Evolutionary conservation across 2,797 vertebrate genomes (phyloP).

Genomic region (Typhlichthys subterraneus): DNA sequence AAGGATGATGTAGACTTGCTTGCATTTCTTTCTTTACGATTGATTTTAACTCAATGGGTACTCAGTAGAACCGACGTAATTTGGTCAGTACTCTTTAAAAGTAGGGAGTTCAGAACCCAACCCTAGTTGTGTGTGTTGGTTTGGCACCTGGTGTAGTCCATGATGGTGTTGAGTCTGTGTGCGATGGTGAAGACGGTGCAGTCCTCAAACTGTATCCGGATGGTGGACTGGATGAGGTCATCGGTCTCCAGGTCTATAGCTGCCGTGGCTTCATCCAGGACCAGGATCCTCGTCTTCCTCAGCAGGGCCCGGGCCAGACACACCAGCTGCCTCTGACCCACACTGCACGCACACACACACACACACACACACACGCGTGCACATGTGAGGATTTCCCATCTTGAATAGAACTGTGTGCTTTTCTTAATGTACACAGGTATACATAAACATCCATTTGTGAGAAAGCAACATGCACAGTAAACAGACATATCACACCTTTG

Average conservation of each 20-base stretch:
- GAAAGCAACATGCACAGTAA: too few species aligned
- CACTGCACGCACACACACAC: conserved; percentile 64
- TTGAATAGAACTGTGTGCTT: too few species aligned
- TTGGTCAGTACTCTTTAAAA: too few species aligned
- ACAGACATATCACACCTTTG: too few species aligned
- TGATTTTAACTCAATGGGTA: too few species aligned
- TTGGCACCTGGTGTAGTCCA: conserved; percentile 93
- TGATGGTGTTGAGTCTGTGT: conserved; percentile 96
- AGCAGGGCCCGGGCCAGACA: conserved; percentile 93
- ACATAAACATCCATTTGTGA: too few species aligned
- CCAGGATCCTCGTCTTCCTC: conserved; percentile 89
- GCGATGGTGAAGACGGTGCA: conserved; percentile 96
- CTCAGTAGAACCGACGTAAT: too few species aligned
- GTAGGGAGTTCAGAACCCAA: too few species aligned
- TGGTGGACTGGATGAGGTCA: conserved; percentile 93
- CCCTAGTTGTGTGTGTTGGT: too few species aligned
- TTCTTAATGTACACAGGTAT: too few species aligned
- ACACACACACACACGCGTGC: conserved; percentile 9
- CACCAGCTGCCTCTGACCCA: conserved; percentile 94
- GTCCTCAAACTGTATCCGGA: conserved; percentile 90
- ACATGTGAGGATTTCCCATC: background rate
- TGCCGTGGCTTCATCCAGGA: conserved; percentile 94
- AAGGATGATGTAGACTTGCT: too few species aligned
- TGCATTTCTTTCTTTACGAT: too few species aligned
- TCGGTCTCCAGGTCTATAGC: conserved; percentile 95